These are phyloP conservation scores for Gari tellinella DNA, from an alignment of 2,888 invertebrate species.

Conservation along the genomic window DNA sequence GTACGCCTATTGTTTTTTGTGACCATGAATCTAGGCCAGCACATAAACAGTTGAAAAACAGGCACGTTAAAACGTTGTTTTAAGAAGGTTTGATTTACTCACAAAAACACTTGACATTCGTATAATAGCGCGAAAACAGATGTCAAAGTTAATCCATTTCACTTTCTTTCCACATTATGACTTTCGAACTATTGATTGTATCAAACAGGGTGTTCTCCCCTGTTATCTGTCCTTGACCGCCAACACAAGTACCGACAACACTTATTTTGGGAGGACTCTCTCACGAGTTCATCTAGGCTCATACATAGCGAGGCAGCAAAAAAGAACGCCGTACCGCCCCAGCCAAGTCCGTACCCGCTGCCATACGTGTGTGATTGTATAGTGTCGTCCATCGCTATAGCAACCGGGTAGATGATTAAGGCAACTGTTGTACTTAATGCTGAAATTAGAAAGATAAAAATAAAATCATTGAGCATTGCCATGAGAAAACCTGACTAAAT, in stretches of 20 bases:
- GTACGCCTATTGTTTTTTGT: too few relatives aligned
- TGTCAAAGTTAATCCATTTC: too few relatives aligned
- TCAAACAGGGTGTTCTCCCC: slow-evolving; percentile 59
- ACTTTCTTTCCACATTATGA: too few relatives aligned
- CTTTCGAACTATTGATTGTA: too few relatives aligned
- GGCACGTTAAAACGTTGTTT: too few relatives aligned
- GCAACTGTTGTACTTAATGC: slow-evolving; percentile 80
- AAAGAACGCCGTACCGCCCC: slow-evolving; percentile 82
- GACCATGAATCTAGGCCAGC: too few relatives aligned
- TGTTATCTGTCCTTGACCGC: slow-evolving; percentile 63
- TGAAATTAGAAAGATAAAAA: slow-evolving; percentile 62
- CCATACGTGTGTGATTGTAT: slow-evolving; percentile 78
- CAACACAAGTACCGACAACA: slow-evolving; percentile 74
- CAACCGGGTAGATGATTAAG: slow-evolving; percentile 82
- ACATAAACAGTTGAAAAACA: too few relatives aligned
- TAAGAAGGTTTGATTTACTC: too few relatives aligned
- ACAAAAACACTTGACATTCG: too few relatives aligned
- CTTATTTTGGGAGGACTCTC: slow-evolving; percentile 75
- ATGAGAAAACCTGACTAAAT: too few relatives aligned
- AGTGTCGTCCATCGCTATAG: slow-evolving; percentile 73
- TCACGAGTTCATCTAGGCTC: slow-evolving; percentile 80
- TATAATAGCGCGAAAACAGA: too few relatives aligned
- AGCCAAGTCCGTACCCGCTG: slow-evolving; percentile 82
- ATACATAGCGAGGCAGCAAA: slow-evolving; percentile 80
- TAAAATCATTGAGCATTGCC: too few relatives aligned